Conservation (phyloP, 2,113 vertebrate species). For the Genyomyrus donnyi region DNA sequence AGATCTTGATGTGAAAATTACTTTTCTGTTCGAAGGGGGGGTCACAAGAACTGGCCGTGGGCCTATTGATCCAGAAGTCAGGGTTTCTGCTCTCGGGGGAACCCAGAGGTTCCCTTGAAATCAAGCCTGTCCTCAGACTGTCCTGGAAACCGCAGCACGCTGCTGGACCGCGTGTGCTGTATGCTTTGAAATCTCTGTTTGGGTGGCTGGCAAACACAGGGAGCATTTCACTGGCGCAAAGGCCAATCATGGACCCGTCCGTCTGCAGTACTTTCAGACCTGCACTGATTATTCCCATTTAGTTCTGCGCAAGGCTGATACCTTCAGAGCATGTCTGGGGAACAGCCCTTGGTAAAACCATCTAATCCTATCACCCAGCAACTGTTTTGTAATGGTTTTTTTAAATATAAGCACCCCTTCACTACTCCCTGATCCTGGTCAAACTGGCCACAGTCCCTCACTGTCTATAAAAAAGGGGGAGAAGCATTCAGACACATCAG, state of each 20-base stretch:
- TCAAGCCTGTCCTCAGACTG: conserved; percentile 20
- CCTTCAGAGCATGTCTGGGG: background rate
- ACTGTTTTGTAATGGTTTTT: conserved; percentile 40
- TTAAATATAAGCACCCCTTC: conserved; percentile 60
- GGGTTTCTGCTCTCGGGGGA: conserved; percentile 35
- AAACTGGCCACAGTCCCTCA: conserved; percentile 61
- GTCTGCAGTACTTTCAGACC: background rate
- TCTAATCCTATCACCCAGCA: conserved; percentile 34
- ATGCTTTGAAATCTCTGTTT: background rate
- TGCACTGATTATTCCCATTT: background rate
- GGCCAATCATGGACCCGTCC: too few species aligned
- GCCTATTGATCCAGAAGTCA: conserved; percentile 59
- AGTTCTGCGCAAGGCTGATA: background rate
- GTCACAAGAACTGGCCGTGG: conserved; percentile 55
- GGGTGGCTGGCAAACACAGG: background rate
- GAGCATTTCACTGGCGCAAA: background rate
- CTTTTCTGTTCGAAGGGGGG: background rate
- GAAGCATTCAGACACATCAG: conserved; percentile 51
- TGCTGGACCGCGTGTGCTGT: background rate
- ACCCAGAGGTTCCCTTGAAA: conserved; percentile 46
- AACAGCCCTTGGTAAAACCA: background rate
- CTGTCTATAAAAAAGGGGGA: conserved; percentile 51
- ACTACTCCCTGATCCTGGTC: conserved; percentile 64
- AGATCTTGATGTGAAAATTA: background rate
- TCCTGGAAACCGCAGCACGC: too few species aligned